phyloP scores from a whole-genome alignment of 2,113 vertebrate species.

The Sinocyclocheilus grahami region DNA sequence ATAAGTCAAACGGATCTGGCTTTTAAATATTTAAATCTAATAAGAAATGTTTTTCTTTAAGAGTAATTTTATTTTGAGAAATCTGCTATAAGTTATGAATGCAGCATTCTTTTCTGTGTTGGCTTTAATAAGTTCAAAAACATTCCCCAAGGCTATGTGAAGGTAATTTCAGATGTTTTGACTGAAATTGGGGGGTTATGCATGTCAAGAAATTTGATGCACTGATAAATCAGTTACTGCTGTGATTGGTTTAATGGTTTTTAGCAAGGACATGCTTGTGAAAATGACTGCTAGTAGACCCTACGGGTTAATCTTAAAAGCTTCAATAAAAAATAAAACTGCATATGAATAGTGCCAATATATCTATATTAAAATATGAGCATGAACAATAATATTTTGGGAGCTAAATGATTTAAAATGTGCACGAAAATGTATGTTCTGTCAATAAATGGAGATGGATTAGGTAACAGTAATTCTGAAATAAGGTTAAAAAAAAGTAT shows the following conservation, averaged over 20 bases:
- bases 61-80: neutral
- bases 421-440: neutral
- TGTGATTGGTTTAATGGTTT: neutral
- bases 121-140: neutral
- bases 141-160: neutral
- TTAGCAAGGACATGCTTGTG: neutral
- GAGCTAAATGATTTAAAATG: neutral
- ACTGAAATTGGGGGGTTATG: neutral
- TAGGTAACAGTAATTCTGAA: neutral
- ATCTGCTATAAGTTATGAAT: neutral
- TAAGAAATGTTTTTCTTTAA: neutral
- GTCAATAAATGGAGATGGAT: neutral
- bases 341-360: neutral
- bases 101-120: neutral
- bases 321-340: neutral
- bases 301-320: neutral
- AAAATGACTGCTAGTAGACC: neutral
- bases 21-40: slow-evolving; percentile 2
- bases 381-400: neutral
- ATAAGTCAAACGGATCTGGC: neutral
- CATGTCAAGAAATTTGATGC: neutral
- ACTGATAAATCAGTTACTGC: neutral
- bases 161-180: neutral
- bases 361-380: neutral
- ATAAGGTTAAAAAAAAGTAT: slow-evolving; percentile 33